Base-by-base conservation (phyloP, 2,797 vertebrate genomes). In the Periparus ater region DNA sequence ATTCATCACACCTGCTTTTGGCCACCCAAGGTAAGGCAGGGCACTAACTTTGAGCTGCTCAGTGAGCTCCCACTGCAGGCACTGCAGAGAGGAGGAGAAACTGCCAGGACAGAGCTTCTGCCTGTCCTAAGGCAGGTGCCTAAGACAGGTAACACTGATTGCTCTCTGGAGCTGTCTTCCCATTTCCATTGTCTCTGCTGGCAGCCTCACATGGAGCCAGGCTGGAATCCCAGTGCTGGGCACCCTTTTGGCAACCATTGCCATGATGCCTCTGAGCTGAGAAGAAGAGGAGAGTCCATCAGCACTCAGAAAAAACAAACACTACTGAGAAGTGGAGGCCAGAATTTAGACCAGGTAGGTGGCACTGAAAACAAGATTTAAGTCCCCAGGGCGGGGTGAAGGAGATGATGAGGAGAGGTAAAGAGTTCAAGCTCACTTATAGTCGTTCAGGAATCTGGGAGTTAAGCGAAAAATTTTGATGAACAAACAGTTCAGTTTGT, bases 391-490 rank as follows among this genome's bases (percentile, higher is more conserved):
- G 55, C 32, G 60, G 93, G 62, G 32, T 29, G 70, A 81, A 67
- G 40, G 55, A 74, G 73, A 71, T 60, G 70, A 92, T 82, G 89
- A 79, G 50, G 53, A 94, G 94, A 91, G 89, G 95, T 93, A 91
- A 96, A 93, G 85, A 95, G 95, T 96, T 96, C 89, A 92, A 74
- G 79, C 85, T 86, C 88, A 90, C 89, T 96, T 89, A 66, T 0
- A 92, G 79, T 51, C 88, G 81, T 85, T 95, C 79, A 88, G 38
- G 63, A 94, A 76, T 45, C 77, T 79, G 50, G 78, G 42, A 92
- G 82, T 97, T 93, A 95, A 94, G 92, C 83, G 88, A 82, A 93
- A 93, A 27, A 5, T 93, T 94, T 80, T 96, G 86, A 95, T 91
- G 88, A 96, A 91, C 80, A 81, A 94, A 96, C 71, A 73, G 45